Evolutionary conservation across 2,113 vertebrate genomes (phyloP), one percentile per base, ranked within the genome.

Genomic region (Chloropsis cyanopogon): DNA sequence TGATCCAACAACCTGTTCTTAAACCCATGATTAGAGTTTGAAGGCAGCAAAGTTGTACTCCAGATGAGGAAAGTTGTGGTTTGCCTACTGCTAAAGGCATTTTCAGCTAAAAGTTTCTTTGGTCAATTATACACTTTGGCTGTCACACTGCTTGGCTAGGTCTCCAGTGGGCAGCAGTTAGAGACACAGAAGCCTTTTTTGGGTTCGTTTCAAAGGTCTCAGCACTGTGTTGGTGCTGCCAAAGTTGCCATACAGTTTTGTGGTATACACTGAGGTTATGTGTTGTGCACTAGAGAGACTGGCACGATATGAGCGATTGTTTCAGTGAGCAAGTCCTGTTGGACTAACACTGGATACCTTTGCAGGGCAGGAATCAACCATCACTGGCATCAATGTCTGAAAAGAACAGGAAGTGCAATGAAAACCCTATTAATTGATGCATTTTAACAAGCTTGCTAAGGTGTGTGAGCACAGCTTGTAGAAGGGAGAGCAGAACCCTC

Each of bases 231-330:
- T 66, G 28, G 6, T 54, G 10, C 42, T 75, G 23, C 35, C 46
- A 25, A 83, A 69, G 61, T 16, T 72, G 39, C 28, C 35, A 46
- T 4, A 10, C 6, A 8, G 9, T 42, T 79, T 35, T 88, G 25
- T 6, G 7, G n/a, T 1, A 26, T 11, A 35, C 63, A 39, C 33
- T 35, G 8, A 20, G 14, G 7, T n/a, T 44, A 23, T 2, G 3
- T 24, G 37, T 15, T 59, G 42, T 13, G 9, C 1, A 1, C 31
- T 54, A 11, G 33, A 63, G 28, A 46, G 17, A 28, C 35, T 26
- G 39, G 10, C 4, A 31, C 21, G 29, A 20, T 35, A 4, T 1
- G 1, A 42, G 1, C 12, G 10, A 49, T 17, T 23, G 22, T 28
- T 76, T 70, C 56, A 75, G 35, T 29, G 14, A 33, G 39, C 8